phyloP scores from a whole-genome alignment of 1,140 invertebrate genomes.

The Dreissena polymorpha region DNA sequence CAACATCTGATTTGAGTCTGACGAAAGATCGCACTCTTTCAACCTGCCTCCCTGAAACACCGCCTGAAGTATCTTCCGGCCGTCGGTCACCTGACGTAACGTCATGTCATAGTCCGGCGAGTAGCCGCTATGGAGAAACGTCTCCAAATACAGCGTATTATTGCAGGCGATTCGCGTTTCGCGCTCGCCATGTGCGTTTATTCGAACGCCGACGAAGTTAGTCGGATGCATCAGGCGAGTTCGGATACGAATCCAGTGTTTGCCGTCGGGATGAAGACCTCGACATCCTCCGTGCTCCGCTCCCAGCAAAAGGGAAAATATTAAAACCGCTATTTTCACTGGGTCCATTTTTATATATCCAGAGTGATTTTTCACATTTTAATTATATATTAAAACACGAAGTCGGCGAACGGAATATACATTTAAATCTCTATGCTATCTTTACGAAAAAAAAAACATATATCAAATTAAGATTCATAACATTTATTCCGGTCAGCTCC shows the following conservation, averaged over 20 bases:
- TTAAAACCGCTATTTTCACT: slow-evolving; percentile 38
- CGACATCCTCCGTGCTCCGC: neutral
- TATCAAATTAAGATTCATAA: too few relatives aligned
- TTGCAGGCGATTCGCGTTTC: slow-evolving; percentile 52
- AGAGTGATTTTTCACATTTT: slow-evolving; percentile 25
- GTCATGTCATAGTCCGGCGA: slow-evolving; percentile 30
- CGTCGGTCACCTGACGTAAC: slow-evolving; percentile 54
- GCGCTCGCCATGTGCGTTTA: slow-evolving; percentile 45
- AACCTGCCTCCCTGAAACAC: slow-evolving; percentile 47
- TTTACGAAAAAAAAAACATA: too few relatives aligned
- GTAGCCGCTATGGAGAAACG: slow-evolving; percentile 24
- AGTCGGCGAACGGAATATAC: too few relatives aligned
- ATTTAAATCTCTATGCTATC: too few relatives aligned
- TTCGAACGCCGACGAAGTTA: slow-evolving; percentile 51
- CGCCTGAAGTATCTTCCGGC: slow-evolving; percentile 46
- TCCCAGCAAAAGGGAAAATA: slow-evolving; percentile 19
- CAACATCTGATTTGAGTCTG: slow-evolving; percentile 47
- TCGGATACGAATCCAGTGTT: slow-evolving; percentile 20
- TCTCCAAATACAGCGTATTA: slow-evolving; percentile 46
- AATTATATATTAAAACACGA: too few relatives aligned
- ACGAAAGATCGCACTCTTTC: slow-evolving; percentile 51
- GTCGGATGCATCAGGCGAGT: slow-evolving; percentile 25
- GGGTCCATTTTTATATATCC: slow-evolving; percentile 27
- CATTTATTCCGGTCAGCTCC: too few relatives aligned
- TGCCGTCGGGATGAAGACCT: neutral